phyloP scores from a whole-genome alignment of 2,888 invertebrate genomes.

The Biston betularia region DNA sequence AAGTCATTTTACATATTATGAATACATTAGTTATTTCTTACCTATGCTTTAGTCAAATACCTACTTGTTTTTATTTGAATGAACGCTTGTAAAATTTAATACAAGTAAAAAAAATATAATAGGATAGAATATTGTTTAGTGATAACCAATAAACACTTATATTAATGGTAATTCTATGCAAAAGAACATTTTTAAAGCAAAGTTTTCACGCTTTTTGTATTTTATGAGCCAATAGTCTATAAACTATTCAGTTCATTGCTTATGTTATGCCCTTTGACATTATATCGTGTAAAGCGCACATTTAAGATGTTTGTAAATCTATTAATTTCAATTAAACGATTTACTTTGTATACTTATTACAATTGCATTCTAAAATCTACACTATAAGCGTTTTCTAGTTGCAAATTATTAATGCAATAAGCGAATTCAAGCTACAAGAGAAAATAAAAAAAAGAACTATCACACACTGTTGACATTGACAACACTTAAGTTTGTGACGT shows the following conservation, averaged over 20 bases:
- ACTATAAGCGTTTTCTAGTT: no score
- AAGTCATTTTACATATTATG: no score
- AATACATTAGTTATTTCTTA: no score
- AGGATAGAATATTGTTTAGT: neutral
- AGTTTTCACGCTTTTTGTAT: conserved; percentile 18
- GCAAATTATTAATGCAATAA: no score
- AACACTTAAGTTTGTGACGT: no score
- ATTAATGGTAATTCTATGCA: conserved; percentile 19
- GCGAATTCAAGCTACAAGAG: no score
- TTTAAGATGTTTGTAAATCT: conserved; percentile 1
- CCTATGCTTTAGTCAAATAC: no score
- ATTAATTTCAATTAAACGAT: conserved; percentile 10
- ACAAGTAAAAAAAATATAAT: neutral
- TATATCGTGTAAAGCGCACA: conserved; percentile 9
- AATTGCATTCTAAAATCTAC: neutral
- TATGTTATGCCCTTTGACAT: conserved; percentile 12
- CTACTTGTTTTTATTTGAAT: no score
- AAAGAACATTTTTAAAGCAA: conserved; percentile 7
- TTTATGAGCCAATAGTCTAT: conserved; percentile 14
- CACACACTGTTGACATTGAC: no score
- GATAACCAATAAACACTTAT: conserved; percentile 6
- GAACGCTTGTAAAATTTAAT: no score
- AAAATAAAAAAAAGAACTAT: no score
- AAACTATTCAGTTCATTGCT: conserved; percentile 16
- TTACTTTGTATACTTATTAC: neutral